Evolutionary conservation across 1,140 invertebrate genomes (phyloP).

Genomic region (Drosophila navojoa): DNA sequence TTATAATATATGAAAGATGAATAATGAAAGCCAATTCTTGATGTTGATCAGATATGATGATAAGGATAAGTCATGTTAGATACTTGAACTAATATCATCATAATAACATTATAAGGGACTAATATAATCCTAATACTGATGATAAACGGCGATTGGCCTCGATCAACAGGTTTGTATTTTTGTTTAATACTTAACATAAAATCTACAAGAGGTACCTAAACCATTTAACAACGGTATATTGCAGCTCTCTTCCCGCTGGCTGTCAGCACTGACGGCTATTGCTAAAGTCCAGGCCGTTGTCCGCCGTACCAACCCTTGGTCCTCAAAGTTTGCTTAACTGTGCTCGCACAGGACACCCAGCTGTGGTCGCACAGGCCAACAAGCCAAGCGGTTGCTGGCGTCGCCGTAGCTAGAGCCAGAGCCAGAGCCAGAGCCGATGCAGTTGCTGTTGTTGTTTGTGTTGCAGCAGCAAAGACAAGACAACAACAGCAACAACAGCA

Average conservation of each 20-base stretch:
- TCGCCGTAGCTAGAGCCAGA: constrained; percentile 8
- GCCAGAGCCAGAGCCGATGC: constrained; percentile 33
- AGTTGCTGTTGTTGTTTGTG: constrained; percentile 50
- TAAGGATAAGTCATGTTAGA: too few relatives aligned
- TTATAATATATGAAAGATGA: not conserved
- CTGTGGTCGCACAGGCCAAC: constrained; percentile 75
- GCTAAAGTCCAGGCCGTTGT: constrained; percentile 8
- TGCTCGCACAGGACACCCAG: constrained; percentile 77
- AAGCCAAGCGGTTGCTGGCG: constrained; percentile 70
- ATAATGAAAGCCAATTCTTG: too few relatives aligned
- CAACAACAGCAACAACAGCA: constrained; percentile 63
- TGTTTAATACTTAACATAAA: too few relatives aligned
- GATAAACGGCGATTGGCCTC: too few relatives aligned
- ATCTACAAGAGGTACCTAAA: too few relatives aligned
- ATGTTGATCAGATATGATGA: too few relatives aligned
- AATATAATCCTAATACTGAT: too few relatives aligned
- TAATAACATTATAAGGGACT: too few relatives aligned
- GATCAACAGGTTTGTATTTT: too few relatives aligned
- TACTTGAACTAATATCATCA: too few relatives aligned
- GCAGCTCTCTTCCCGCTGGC: not conserved
- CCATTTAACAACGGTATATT: not conserved
- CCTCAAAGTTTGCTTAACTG: constrained; percentile 77
- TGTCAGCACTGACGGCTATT: constrained; percentile 13
- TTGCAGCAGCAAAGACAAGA: constrained; percentile 62
- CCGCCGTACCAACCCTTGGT: constrained; percentile 24